Percentiles rank a stretch among this genome's conserved stretches.
Evolutionary conservation across 2,113 vertebrate genomes (phyloP).

Genomic region (Rhabdomys dilectus): DNA sequence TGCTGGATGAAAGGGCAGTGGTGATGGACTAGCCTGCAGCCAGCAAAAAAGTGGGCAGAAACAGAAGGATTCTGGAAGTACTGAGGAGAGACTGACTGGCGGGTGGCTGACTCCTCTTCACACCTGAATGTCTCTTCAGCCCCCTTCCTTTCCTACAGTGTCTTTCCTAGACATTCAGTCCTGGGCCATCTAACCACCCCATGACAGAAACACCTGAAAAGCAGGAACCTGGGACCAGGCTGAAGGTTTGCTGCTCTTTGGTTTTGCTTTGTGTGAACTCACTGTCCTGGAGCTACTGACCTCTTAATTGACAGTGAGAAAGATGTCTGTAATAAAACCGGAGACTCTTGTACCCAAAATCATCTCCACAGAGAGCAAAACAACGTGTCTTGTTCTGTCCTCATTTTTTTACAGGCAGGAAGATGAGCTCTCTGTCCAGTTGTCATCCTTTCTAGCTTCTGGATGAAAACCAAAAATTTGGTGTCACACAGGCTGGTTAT

Average conservation of each 20-base stretch:
- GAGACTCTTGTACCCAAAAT: neutral
- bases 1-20: neutral
- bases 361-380: neutral
- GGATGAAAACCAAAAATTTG: neutral
- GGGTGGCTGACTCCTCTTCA: neutral
- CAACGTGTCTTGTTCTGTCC: neutral
- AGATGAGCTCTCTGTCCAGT: neutral
- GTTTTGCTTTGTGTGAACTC: conserved; percentile 6
- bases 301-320: neutral
- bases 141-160: neutral
- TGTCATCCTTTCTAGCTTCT: neutral
- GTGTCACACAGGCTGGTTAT: neutral
- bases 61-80: neutral
- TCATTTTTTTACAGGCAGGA: neutral
- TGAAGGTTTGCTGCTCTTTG: neutral
- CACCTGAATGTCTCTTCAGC: neutral
- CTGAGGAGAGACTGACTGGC: neutral
- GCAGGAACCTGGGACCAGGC: neutral
- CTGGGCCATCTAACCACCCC: neutral
- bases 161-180: neutral
- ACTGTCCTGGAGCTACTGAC: neutral
- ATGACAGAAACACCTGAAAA: neutral
- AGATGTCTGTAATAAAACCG: neutral
- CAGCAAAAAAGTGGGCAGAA: neutral
- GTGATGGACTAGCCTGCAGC: fast-evolving